A percentile compares a stretch with the other conserved stretches of the same genome.
These are phyloP conservation scores for Strix uralensis DNA, from an alignment of 2,113 vertebrate species.

Conservation along the genomic window DNA sequence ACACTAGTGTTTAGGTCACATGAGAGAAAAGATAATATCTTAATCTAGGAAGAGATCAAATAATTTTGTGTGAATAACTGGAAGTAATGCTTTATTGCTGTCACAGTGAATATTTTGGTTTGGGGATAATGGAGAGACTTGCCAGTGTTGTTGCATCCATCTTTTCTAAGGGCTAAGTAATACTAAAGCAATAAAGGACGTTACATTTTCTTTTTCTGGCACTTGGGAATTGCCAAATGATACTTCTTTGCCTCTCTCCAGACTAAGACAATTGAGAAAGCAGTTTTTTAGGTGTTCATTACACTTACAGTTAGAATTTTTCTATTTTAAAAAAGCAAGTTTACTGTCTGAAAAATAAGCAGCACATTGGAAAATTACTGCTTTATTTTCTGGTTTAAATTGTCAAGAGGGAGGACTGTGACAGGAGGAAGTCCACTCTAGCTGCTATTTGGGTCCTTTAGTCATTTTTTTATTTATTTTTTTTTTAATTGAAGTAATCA, in stretches of 20 bases:
- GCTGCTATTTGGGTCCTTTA: fast-evolving
- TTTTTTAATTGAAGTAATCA: background rate
- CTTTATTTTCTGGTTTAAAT: background rate
- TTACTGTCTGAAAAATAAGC: background rate
- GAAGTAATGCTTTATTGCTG: background rate
- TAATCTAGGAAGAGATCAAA: background rate
- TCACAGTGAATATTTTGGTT: background rate
- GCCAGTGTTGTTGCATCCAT: background rate
- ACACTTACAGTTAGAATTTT: background rate
- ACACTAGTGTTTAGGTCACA: too few species aligned
- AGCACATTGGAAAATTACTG: background rate
- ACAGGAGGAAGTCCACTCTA: background rate
- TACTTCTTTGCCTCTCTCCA: background rate
- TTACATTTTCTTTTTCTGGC: background rate
- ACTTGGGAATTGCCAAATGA: background rate
- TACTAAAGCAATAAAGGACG: background rate
- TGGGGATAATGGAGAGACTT: background rate
- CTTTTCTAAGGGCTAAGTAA: background rate
- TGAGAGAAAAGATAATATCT: background rate
- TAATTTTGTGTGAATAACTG: background rate
- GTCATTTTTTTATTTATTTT: background rate
- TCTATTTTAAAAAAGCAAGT: background rate
- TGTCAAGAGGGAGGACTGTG: background rate
- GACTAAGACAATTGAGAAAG: background rate
- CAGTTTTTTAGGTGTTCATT: background rate